A percentile compares a stretch with the other conserved stretches of the same genome.
Evolutionary conservation across 2,113 vertebrate genomes (phyloP).

Genomic region (Brachyhypopomus gauderio): DNA sequence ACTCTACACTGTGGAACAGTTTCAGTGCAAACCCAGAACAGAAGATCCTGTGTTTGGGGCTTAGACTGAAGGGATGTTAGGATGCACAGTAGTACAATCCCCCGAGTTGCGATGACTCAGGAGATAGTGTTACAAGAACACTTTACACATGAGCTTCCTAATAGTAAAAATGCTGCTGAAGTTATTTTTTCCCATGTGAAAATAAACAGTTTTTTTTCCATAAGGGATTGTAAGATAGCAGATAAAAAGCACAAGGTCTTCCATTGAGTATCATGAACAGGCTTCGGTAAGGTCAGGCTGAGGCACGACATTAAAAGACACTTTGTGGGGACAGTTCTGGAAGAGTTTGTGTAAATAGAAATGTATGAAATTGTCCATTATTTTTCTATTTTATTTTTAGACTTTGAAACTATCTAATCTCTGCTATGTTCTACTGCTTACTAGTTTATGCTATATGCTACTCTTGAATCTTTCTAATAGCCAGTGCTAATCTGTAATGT

Average conservation of each 20-base stretch:
- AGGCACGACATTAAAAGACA: too few species aligned
- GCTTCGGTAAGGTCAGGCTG: too few species aligned
- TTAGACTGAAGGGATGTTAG: neutral
- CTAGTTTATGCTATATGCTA: too few species aligned
- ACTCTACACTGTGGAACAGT: neutral
- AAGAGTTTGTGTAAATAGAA: too few species aligned
- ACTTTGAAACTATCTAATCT: too few species aligned
- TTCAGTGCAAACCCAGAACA: neutral
- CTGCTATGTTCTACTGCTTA: too few species aligned
- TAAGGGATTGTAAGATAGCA: neutral
- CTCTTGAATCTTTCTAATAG: too few species aligned
- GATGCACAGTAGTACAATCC: neutral
- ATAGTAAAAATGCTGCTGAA: neutral
- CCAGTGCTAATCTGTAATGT: too few species aligned
- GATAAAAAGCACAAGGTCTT: neutral
- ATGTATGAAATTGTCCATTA: too few species aligned
- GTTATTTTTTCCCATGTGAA: neutral
- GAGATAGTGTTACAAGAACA: neutral
- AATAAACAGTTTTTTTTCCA: neutral
- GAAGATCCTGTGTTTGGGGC: neutral
- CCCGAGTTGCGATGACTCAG: neutral
- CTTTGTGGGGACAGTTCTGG: too few species aligned
- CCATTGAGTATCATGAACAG: too few species aligned
- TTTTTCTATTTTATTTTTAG: too few species aligned
- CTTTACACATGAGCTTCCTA: neutral